Conservation (phyloP, 2,888 invertebrate species). For the Glomeris marginata region DNA sequence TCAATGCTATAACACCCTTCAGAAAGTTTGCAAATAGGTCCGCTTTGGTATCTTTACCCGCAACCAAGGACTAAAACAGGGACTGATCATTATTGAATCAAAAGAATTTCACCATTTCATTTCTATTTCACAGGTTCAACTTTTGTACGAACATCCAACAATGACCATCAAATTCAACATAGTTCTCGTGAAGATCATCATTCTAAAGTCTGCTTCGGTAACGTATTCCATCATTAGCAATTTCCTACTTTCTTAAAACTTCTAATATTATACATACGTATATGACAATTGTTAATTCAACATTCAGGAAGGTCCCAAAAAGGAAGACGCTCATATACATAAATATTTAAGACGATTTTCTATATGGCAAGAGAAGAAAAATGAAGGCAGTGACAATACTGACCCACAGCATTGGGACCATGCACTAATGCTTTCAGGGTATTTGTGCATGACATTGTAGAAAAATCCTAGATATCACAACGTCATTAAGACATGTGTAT, state of each 20-base stretch:
- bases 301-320: slow-evolving; percentile 19
- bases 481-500: no score
- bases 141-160: background rate
- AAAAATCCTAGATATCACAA: background rate
- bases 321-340: slow-evolving; percentile 25
- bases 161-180: slow-evolving; percentile 5
- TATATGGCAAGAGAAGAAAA: slow-evolving; percentile 22
- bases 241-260: no score
- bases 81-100: no score
- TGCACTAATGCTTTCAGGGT: slow-evolving; percentile 27
- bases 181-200: slow-evolving; percentile 7
- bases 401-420: slow-evolving; percentile 26
- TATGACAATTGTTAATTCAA: no score
- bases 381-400: slow-evolving; percentile 16
- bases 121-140: no score
- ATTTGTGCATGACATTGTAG: background rate
- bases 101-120: no score
- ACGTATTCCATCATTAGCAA: background rate
- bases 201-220: slow-evolving; percentile 7
- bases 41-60: no score
- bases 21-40: no score
- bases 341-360: slow-evolving; percentile 28
- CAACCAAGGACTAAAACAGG: no score
- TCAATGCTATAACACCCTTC: no score
- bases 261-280: background rate